These are phyloP conservation scores for Clarias macrocephalus DNA, from an alignment of 2,113 vertebrate species.

Conservation along the genomic window DNA sequence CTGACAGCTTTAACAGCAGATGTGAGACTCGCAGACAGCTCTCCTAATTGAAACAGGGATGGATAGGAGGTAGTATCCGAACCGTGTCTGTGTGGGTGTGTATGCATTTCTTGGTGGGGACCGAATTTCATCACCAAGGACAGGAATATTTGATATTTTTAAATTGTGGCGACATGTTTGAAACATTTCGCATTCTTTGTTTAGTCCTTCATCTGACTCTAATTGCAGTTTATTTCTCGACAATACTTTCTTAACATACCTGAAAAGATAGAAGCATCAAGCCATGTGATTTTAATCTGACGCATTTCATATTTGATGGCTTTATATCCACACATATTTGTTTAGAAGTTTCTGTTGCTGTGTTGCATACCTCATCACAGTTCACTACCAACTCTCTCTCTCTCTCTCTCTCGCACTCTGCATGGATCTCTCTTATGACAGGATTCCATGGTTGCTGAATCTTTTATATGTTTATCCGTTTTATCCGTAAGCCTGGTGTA, in stretches of 20 bases:
- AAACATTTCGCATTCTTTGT: background rate
- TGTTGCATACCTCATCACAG: constrained; percentile 14
- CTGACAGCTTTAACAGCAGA: constrained; percentile 64
- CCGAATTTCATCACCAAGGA: background rate
- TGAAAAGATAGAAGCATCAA: background rate
- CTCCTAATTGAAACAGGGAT: constrained; percentile 67
- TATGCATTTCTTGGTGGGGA: background rate
- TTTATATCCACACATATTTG: constrained; percentile 20
- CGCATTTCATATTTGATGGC: constrained; percentile 8
- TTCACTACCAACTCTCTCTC: constrained; percentile 20
- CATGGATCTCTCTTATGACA: constrained; percentile 58
- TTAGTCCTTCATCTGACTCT: background rate
- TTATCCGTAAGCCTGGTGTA: constrained; percentile 67
- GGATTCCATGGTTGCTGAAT: constrained; percentile 61
- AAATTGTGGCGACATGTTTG: background rate
- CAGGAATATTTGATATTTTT: background rate
- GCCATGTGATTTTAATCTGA: constrained; percentile 29
- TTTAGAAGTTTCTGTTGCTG: constrained; percentile 9
- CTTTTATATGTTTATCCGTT: constrained; percentile 75
- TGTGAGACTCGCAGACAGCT: constrained; percentile 60
- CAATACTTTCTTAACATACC: constrained; percentile 8
- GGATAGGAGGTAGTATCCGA: constrained; percentile 55
- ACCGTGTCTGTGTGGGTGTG: constrained; percentile 8
- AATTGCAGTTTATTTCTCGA: background rate
- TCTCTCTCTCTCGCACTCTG: constrained; percentile 31